A percentile compares a stretch with the other conserved stretches of the same genome.
Conservation (phyloP, 1,140 invertebrate species). For the Papilio helenus region DNA sequence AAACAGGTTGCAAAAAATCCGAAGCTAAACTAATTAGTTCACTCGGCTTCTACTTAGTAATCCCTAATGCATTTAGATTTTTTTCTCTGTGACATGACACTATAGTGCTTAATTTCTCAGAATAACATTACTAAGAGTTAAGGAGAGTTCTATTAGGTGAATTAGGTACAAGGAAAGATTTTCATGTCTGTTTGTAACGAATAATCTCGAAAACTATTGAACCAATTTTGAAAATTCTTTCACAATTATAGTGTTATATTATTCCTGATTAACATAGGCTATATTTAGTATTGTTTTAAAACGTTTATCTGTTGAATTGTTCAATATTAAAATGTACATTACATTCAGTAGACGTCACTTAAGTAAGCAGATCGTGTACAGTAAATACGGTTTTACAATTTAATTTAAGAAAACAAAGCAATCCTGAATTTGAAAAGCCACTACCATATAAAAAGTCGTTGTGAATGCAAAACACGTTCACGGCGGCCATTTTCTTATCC, state of each 20-base stretch:
- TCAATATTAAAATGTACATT: neutral
- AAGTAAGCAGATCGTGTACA: neutral
- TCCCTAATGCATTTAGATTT: neutral
- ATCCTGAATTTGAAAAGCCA: slow-evolving; percentile 2
- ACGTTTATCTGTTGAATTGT: too few species aligned
- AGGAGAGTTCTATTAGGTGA: too few species aligned
- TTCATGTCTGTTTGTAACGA: too few species aligned
- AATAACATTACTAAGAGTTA: neutral
- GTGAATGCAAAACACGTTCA: slow-evolving; percentile 35
- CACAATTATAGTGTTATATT: too few species aligned
- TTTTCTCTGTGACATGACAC: neutral
- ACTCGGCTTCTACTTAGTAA: neutral
- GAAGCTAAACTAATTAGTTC: slow-evolving; percentile 9
- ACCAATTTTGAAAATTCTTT: too few species aligned
- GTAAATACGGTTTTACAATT: neutral
- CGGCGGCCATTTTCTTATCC: slow-evolving; percentile 38
- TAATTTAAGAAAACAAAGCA: slow-evolving; percentile 25
- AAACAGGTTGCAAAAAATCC: neutral
- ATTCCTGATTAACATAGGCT: too few species aligned
- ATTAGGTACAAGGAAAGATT: too few species aligned
- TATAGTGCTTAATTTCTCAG: neutral
- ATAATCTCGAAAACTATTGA: too few species aligned
- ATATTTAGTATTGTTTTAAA: too few species aligned
- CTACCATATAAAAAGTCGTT: neutral
- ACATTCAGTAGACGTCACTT: neutral